A percentile compares a stretch with the other conserved stretches of the same genome.
These are phyloP conservation scores for Stenodema calcarata DNA, from an alignment of 2,888 invertebrate genomes.

Conservation along the genomic window DNA sequence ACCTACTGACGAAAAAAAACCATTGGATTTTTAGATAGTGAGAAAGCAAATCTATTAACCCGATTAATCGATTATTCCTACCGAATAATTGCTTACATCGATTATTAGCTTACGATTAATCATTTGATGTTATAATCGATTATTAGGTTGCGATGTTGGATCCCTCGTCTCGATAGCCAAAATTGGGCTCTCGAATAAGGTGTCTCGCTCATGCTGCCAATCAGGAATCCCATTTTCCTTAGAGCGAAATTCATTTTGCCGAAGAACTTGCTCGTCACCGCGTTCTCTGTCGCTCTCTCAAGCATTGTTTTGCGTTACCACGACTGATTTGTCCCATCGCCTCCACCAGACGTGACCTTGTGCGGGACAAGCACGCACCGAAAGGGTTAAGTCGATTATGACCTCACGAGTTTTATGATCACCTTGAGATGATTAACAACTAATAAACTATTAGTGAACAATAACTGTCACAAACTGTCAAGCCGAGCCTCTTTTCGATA, in stretches of 20 bases:
- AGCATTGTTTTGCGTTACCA: not conserved
- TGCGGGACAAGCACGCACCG: not conserved
- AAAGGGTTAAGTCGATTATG: not conserved
- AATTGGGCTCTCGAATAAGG: too few species aligned
- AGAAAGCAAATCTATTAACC: too few species aligned
- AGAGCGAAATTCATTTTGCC: not conserved
- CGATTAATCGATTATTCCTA: too few species aligned
- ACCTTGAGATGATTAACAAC: conserved; percentile 15
- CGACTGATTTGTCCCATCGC: not conserved
- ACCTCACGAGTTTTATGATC: not conserved
- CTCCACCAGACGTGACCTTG: not conserved
- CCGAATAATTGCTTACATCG: too few species aligned
- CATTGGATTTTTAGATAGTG: too few species aligned
- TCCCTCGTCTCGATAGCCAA: too few species aligned
- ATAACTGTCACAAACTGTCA: conserved; percentile 22
- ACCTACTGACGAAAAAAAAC: too few species aligned
- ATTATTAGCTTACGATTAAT: too few species aligned
- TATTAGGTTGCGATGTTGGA: too few species aligned
- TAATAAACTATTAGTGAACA: conserved; percentile 29
- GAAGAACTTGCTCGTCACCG: not conserved
- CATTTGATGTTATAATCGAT: too few species aligned
- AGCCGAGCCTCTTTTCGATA: not conserved
- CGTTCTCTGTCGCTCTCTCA: not conserved
- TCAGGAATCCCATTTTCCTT: not conserved
- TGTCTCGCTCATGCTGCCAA: too few species aligned